These are phyloP conservation scores for Eueremaeus valkanovi DNA, from an alignment of 2,888 invertebrate species.

Conservation along the genomic window DNA sequence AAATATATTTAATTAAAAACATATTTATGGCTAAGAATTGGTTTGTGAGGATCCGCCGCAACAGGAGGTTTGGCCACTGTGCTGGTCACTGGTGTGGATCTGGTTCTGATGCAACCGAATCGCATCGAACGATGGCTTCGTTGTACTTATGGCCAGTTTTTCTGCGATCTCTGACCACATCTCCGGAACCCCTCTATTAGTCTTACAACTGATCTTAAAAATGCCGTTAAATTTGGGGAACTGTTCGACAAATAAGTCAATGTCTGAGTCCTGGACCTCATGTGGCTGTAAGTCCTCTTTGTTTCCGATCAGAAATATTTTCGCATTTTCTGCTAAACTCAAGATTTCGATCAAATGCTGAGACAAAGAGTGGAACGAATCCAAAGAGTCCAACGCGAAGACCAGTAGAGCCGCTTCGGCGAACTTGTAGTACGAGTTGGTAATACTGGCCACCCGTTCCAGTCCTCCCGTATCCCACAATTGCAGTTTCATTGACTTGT, in stretches of 20 bases:
- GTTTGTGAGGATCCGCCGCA: background rate
- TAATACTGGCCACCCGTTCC: slow-evolving; percentile 91
- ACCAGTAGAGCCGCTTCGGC: slow-evolving; percentile 90
- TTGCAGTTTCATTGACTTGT: slow-evolving; percentile 64
- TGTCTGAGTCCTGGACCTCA: slow-evolving; percentile 73
- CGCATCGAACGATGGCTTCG: slow-evolving; percentile 38
- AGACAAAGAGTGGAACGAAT: slow-evolving; percentile 84
- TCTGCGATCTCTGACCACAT: slow-evolving; percentile 43
- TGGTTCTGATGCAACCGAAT: slow-evolving; percentile 40
- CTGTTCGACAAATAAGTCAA: slow-evolving; percentile 76
- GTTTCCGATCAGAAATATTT: slow-evolving; percentile 90
- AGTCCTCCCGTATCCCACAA: slow-evolving; percentile 96
- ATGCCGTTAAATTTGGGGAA: slow-evolving; percentile 46
- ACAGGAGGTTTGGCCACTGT: background rate
- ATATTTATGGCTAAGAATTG: background rate
- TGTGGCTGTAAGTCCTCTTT: slow-evolving; percentile 68
- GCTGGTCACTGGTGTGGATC: background rate
- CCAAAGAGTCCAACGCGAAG: slow-evolving; percentile 81
- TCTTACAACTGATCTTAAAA: slow-evolving; percentile 43
- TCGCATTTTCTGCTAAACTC: slow-evolving; percentile 88
- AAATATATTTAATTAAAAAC: background rate
- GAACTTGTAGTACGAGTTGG: slow-evolving; percentile 91
- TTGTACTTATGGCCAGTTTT: slow-evolving; percentile 36
- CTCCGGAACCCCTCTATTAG: slow-evolving; percentile 39
- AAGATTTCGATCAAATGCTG: slow-evolving; percentile 90